phyloP scores from a whole-genome alignment of 2,888 invertebrate genomes.

The Brachyptera risi region DNA sequence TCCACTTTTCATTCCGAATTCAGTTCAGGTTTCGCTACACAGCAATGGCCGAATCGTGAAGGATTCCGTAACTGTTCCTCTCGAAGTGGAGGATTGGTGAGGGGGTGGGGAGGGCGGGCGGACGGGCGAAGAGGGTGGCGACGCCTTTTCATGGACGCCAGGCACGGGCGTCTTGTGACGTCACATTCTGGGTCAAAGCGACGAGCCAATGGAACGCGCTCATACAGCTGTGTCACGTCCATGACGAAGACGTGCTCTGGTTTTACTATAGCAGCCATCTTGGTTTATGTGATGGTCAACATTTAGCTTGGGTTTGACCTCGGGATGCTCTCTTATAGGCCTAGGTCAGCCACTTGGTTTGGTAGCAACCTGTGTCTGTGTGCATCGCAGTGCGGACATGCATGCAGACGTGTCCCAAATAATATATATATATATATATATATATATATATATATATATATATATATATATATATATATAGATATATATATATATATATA shows the following conservation, averaged over 20 bases:
- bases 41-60: conserved; percentile 27
- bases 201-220: not conserved
- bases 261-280: conserved; percentile 5
- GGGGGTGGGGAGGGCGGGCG: conserved; percentile 25
- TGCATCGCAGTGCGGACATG: not conserved
- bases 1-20: conserved; percentile 9
- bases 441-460: too few relatives aligned
- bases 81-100: conserved; percentile 18
- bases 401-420: not conserved
- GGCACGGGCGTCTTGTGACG: conserved; percentile 17
- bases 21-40: conserved; percentile 21
- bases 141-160: conserved; percentile 15
- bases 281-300: not conserved
- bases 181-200: conserved; percentile 10
- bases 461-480: too few relatives aligned
- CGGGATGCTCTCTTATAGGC: not conserved
- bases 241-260: not conserved
- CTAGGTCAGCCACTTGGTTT: conserved; percentile 6
- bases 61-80: too few relatives aligned
- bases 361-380: not conserved
- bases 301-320: conserved; percentile 8
- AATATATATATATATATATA: too few relatives aligned
- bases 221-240: conserved; percentile 9
- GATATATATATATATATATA: too few relatives aligned
- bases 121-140: conserved; percentile 33